Base-by-base conservation (phyloP, 1,140 invertebrate genomes). In the Drosophila grimshawi region DNA sequence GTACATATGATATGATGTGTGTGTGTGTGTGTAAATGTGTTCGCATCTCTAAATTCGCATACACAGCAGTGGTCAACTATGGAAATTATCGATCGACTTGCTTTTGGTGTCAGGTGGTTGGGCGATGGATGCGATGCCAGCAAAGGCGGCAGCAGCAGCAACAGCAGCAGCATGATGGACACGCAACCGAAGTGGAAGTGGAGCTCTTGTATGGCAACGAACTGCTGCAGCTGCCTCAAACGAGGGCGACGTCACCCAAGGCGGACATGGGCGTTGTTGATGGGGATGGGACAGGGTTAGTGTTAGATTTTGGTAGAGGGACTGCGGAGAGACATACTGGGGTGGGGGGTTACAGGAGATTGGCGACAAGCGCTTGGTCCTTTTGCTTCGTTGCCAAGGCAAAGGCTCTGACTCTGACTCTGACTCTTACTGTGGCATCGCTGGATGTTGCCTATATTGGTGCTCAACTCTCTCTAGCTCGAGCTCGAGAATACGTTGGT, bases 21-120 rank as follows among this genome's bases (percentile, higher is more conserved):
- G 78, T 70, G 75, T 88, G 79, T 81, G 78, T 89, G 85, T 91
- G 76, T 77, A 86, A 90, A 81, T 90, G 90, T 91, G 90, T 91
- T 82, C 82, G 81, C 83, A 85, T 91, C 76, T 91, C 82, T 91
- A 91, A 91, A 91, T 91, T 91, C 86, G 88, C 90, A 91, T 91
- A 91, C 86, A 91, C 82, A 90, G 90, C 81, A 88, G 82, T 89
- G 90, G 90, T 91, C 90, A 91, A 86, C 90, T 90, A 91, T 91
- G 90, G 86, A 91, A 91, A 91, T 91, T 91, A 91, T 91, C 90
- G 90, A 91, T 91, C 90, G 90, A 91, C 73, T 86, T 90, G 86
- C 81, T 86, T 90, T 86, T 91, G 90, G 86, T 91, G 89, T 91
- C 85, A 91, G 85, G 86, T 91, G 89, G 81, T 86, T 74, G 81